Conservation (phyloP, 1,140 invertebrate genomes). For the Zaprionus gabonicus region DNA sequence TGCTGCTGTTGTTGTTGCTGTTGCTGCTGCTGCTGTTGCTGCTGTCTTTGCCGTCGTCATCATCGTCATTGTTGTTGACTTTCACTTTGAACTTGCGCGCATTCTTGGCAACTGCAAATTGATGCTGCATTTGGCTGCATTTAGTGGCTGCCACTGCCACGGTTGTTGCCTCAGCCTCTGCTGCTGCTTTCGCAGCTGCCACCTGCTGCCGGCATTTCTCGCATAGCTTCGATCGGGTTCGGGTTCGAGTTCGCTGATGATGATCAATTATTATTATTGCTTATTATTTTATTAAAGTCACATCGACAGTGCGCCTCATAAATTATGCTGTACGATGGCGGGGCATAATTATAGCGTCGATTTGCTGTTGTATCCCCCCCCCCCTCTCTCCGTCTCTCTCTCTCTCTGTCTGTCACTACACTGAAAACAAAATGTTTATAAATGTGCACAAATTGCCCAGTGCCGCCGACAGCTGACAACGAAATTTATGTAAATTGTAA, state of each 20-base stretch:
- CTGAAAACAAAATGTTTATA: constrained; percentile 39
- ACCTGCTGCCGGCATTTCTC: constrained; percentile 14
- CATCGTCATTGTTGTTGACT: constrained; percentile 21
- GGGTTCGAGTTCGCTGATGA: constrained; percentile 16
- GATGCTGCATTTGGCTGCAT: constrained; percentile 22
- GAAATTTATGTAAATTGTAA: constrained; percentile 49
- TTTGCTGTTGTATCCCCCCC: constrained; percentile 16
- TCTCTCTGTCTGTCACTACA: neutral
- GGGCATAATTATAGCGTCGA: constrained; percentile 42
- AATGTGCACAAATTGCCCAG: constrained; percentile 44
- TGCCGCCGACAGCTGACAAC: constrained; percentile 48
- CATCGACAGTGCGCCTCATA: constrained; percentile 22
- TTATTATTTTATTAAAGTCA: constrained; percentile 47
- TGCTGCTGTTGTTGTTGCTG: neutral
- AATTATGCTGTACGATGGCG: constrained; percentile 29
- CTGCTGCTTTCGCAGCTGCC: constrained; percentile 1
- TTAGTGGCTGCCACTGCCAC: neutral
- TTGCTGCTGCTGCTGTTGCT: neutral
- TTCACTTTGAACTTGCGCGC: constrained; percentile 57
- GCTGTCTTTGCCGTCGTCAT: neutral
- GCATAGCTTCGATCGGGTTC: constrained; percentile 32
- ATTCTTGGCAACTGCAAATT: constrained; percentile 39
- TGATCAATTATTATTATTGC: constrained; percentile 48
- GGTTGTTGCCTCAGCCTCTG: neutral
- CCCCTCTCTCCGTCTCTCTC: neutral